Base-by-base conservation (phyloP, 2,888 invertebrate species). In the Hesperia comma region DNA sequence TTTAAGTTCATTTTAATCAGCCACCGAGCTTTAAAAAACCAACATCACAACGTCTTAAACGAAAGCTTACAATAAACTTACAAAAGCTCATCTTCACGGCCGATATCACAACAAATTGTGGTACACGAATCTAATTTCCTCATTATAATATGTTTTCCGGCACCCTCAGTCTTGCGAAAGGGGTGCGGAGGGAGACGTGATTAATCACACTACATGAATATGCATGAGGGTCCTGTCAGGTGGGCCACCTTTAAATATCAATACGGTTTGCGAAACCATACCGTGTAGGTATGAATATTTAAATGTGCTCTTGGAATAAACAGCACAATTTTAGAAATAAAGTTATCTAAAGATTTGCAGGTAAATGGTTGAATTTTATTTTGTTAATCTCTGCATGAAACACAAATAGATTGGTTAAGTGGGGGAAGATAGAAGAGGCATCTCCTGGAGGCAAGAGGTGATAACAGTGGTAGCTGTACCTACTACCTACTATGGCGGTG, bases 141-240 rank as follows among this genome's bases (percentile, higher is more conserved):
- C 72, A 71, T 72, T 72, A 75, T 73, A 75, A 75, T 73, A 75
- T 68, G 63, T 69, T 74, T 74, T 72, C 71, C 68, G 71, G 71
- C 71, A 73, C 71, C 73, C 74, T 70, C 61, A 26, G 26, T 26
- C 75, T 79, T 78, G 75, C 74, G 69, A 12, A 19, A 49, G 78
- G 79, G 78, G 79, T 80, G 82, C 67, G 58, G 61, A 63, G 68
- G 71, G 37, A 37, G 76, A 77, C 81, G 85, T 90, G 90, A 90
- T 91, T 92, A 92, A 92, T 92, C 89, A 85, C 85, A 78, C 76
- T 66, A 79, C 84, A 90, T 92, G 92, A 92, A 92, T 92, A 92
- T 92, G 88, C 85, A 92, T 90, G 85, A 84, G 86, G 72, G 81
- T 83, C 83, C 82, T 88, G 90, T 84, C 90, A 88, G 86, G 81